Conservation (phyloP, 2,113 vertebrate genomes). For the Antennarius striatus region DNA sequence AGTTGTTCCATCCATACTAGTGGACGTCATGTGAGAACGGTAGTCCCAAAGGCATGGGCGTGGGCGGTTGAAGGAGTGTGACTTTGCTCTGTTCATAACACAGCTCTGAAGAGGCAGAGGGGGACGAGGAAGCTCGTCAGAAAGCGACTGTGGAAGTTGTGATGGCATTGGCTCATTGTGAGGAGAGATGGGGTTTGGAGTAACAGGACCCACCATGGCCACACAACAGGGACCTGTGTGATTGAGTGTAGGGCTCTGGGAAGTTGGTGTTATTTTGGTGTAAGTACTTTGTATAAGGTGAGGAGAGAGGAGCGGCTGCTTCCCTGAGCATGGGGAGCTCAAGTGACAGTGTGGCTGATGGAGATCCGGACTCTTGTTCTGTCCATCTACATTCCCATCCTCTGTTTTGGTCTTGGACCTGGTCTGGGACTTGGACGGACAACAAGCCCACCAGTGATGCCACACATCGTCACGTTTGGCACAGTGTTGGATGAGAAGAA, state of each 20-base stretch:
- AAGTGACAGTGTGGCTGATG: slow-evolving; percentile 78
- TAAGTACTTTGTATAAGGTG: slow-evolving; percentile 76
- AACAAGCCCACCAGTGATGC: slow-evolving; percentile 96
- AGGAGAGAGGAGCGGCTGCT: slow-evolving; percentile 75
- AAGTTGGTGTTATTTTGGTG: slow-evolving; percentile 83
- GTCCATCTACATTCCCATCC: slow-evolving; percentile 14
- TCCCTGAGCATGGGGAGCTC: slow-evolving; percentile 79
- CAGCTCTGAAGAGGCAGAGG: slow-evolving; percentile 84
- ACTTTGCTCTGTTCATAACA: slow-evolving; percentile 86
- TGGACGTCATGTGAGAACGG: slow-evolving; percentile 87
- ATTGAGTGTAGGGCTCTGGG: slow-evolving; percentile 72
- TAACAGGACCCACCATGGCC: slow-evolving; percentile 81
- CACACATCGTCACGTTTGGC: slow-evolving; percentile 97
- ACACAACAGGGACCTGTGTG: slow-evolving; percentile 83
- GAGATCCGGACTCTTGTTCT: slow-evolving; percentile 57
- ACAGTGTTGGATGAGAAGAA: slow-evolving; percentile 96
- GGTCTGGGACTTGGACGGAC: slow-evolving; percentile 66
- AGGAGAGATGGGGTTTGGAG: slow-evolving; percentile 30
- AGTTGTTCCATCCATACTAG: slow-evolving; percentile 87
- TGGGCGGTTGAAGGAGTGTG: slow-evolving; percentile 84
- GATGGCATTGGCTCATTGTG: slow-evolving; percentile 75
- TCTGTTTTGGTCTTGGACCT: slow-evolving; percentile 51
- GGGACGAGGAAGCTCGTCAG: slow-evolving; percentile 81
- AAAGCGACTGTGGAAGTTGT: slow-evolving; percentile 78
- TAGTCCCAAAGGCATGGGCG: slow-evolving; percentile 83